A percentile compares a stretch with the other conserved stretches of the same genome.
These are phyloP conservation scores for Xenopus laevis DNA, from an alignment of 2,113 vertebrate genomes.

Conservation along the genomic window DNA sequence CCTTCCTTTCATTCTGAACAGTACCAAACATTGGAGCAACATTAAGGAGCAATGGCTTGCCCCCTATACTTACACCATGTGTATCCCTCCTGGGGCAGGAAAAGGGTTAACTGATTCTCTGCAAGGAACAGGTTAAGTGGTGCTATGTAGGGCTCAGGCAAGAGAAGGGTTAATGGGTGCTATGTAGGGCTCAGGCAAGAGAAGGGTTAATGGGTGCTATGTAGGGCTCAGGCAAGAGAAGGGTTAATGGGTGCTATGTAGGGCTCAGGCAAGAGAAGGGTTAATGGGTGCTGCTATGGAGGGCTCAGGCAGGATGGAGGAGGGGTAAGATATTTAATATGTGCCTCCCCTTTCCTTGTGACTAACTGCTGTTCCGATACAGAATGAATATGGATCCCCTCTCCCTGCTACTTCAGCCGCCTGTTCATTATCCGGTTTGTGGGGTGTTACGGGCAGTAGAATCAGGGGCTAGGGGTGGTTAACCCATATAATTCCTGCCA, in stretches of 20 bases:
- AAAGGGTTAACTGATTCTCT: too few relatives aligned
- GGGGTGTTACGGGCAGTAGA: background rate
- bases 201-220: slow-evolving; percentile 7
- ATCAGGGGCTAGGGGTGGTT: too few relatives aligned
- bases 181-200: background rate
- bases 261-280: background rate
- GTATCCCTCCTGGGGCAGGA: too few relatives aligned
- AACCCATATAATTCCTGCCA: too few relatives aligned
- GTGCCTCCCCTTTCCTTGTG: slow-evolving; percentile 6
- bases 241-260: slow-evolving; percentile 6
- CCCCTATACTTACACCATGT: too few relatives aligned
- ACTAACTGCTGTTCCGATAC: slow-evolving; percentile 6
- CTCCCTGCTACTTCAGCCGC: slow-evolving; percentile 51
- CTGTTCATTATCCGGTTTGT: slow-evolving; percentile 58
- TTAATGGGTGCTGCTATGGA: slow-evolving; percentile 2
- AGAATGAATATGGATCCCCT: slow-evolving; percentile 14
- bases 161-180: slow-evolving; percentile 4
- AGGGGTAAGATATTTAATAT: background rate
- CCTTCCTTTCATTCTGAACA: too few relatives aligned
- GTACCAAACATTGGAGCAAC: too few relatives aligned
- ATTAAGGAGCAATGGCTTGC: too few relatives aligned
- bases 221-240: background rate
- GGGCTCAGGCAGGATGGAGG: background rate
- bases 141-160: background rate
- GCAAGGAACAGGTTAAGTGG: too few relatives aligned